Evolutionary conservation across 2,888 invertebrate genomes (phyloP).

Genomic region (Leptopilina syphax): DNA sequence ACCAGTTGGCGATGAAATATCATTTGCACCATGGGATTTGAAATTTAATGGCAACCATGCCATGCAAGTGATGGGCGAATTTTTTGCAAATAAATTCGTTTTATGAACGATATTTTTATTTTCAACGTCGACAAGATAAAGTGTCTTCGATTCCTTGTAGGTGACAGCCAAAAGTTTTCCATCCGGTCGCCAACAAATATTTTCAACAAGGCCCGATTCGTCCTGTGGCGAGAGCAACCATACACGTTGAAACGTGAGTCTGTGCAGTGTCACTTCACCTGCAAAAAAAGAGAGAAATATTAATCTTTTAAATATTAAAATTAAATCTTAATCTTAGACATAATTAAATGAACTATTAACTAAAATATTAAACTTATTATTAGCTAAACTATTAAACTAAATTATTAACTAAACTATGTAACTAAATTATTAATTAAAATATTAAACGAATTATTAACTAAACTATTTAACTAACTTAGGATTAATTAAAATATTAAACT

Average conservation of each 20-base stretch:
- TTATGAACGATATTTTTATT: conserved; percentile 88
- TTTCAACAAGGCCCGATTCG: conserved; percentile 84
- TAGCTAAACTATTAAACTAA: too few species aligned
- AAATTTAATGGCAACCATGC: conserved; percentile 81
- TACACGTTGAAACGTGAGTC: conserved; percentile 95
- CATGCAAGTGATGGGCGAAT: conserved; percentile 82
- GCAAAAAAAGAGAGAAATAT: conserved; percentile 58
- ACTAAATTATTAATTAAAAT: too few species aligned
- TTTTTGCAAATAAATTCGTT: conserved; percentile 74
- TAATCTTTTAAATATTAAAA: neutral
- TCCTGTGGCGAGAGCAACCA: conserved; percentile 89
- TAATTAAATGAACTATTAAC: too few species aligned
- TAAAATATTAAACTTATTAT: too few species aligned
- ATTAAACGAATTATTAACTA: too few species aligned
- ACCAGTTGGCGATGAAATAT: conserved; percentile 65
- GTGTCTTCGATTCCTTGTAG: conserved; percentile 64
- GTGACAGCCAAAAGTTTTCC: conserved; percentile 87
- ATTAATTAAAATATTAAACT: too few species aligned
- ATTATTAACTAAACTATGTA: too few species aligned
- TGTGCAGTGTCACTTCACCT: conserved; percentile 93
- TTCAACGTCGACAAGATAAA: conserved; percentile 87
- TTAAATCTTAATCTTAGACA: too few species aligned
- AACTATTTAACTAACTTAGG: too few species aligned
- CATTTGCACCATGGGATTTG: conserved; percentile 43
- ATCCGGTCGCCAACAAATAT: conserved; percentile 96